Percentiles rank a stretch among this genome's conserved stretches.
Conservation (phyloP, 2,113 vertebrate species). For the Emberiza fucata region DNA sequence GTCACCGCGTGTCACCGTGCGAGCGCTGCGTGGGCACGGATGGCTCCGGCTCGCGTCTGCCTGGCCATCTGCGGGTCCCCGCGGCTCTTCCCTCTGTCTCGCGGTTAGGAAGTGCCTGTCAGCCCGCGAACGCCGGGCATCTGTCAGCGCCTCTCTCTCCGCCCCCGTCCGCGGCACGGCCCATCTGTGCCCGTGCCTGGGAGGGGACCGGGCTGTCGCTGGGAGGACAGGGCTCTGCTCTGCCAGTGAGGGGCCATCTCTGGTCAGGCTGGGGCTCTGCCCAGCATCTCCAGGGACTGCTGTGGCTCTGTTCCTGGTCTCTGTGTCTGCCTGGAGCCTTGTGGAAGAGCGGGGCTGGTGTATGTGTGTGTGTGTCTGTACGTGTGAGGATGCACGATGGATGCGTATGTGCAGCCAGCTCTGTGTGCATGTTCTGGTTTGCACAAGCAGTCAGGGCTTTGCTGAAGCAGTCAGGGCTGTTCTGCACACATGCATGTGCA, state of each 20-base stretch:
- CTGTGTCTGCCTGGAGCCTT: neutral
- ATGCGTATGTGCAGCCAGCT: neutral
- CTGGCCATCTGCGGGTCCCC: slow-evolving; percentile 30
- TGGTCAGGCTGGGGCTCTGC: neutral
- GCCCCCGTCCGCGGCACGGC: neutral
- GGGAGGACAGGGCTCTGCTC: neutral
- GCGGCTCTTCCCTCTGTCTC: slow-evolving; percentile 16
- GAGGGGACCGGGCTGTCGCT: neutral
- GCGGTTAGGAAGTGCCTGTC: neutral
- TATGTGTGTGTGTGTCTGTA: neutral
- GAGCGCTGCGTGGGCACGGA: neutral
- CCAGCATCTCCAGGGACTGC: neutral
- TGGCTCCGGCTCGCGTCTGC: neutral
- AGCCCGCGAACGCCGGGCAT: neutral
- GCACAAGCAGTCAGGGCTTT: neutral
- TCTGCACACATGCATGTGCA: accelerated
- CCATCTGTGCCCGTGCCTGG: neutral
- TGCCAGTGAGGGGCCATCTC: neutral
- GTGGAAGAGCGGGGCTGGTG: neutral
- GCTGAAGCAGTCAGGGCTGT: neutral
- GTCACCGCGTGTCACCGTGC: neutral
- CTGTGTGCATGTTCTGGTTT: neutral
- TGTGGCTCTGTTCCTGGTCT: neutral
- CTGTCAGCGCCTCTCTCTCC: slow-evolving; percentile 16
- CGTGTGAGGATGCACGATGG: accelerated